These are phyloP conservation scores for Drosophila austrosaltans DNA, from an alignment of 2,888 invertebrate species.

Conservation along the genomic window DNA sequence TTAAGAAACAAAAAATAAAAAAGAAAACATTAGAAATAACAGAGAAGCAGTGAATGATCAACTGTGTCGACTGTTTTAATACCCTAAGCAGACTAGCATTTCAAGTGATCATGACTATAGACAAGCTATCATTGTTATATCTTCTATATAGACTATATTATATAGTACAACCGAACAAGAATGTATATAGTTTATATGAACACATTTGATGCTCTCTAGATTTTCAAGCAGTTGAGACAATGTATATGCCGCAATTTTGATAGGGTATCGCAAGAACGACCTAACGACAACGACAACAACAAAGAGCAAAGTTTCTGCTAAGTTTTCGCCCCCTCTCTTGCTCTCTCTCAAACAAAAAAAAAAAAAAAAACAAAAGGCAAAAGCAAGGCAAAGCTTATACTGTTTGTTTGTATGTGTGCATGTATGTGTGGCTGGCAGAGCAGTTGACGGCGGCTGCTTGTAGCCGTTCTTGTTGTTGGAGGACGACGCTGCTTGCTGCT, in stretches of 20 bases:
- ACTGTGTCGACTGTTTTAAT: background rate
- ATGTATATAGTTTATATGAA: background rate
- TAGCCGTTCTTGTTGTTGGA: constrained; percentile 34
- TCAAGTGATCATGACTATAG: background rate
- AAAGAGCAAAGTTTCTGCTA: constrained; percentile 8
- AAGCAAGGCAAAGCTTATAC: constrained; percentile 16
- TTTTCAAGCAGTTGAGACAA: background rate
- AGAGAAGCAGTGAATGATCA: background rate
- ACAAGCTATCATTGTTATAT: background rate
- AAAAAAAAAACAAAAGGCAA: background rate
- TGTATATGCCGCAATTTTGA: background rate
- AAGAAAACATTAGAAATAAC: constrained; percentile 32
- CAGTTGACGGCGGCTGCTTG: constrained; percentile 57
- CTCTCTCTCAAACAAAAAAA: background rate
- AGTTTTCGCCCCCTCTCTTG: constrained; percentile 9
- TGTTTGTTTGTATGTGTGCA: too few relatives aligned
- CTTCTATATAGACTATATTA: background rate
- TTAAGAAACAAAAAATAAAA: constrained; percentile 37
- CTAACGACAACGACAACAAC: constrained; percentile 6
- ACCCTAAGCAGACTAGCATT: background rate
- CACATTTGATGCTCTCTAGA: background rate
- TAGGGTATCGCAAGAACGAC: background rate
- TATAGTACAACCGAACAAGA: background rate
- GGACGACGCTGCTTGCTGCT: constrained; percentile 42
- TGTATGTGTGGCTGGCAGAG: constrained; percentile 1